Conservation (phyloP, 2,797 vertebrate genomes). For the Botia kubotai region DNA sequence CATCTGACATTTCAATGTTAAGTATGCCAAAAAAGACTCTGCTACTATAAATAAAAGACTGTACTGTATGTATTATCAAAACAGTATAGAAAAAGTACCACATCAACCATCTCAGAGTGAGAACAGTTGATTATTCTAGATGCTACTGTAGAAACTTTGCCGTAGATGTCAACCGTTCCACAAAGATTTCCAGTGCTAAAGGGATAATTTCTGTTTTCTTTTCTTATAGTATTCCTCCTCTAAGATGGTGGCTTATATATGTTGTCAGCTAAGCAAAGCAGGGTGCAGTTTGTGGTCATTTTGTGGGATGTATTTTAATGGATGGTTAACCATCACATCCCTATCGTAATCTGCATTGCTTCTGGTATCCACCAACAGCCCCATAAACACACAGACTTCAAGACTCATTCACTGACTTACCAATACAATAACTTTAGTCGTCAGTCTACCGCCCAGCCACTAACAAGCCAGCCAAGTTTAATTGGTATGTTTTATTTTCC, state of each 20-base stretch:
- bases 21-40: background rate
- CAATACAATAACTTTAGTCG: conserved; percentile 50
- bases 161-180: conserved; percentile 7
- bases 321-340: conserved; percentile 60
- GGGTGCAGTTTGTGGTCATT: conserved; percentile 50
- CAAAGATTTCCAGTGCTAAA: conserved; percentile 33
- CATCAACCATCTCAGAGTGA: conserved; percentile 1
- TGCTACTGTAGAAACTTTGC: background rate
- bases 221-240: conserved; percentile 36
- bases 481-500: conserved; percentile 36
- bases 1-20: background rate
- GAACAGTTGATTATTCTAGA: background rate
- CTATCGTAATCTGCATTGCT: conserved; percentile 50
- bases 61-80: background rate
- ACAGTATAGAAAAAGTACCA: no score
- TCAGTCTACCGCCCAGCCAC: conserved; percentile 44
- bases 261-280: conserved; percentile 48
- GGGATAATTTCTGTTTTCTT: conserved; percentile 31
- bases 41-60: background rate
- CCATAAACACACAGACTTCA: conserved; percentile 42
- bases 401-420: conserved; percentile 11
- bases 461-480: conserved; percentile 47
- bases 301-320: conserved; percentile 56
- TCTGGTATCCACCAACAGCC: conserved; percentile 21
- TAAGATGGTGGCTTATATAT: conserved; percentile 47